Evolutionary conservation across 64 coral and sea anemone genomes (phyloP).

Genomic region (Anthopleura sola): DNA sequence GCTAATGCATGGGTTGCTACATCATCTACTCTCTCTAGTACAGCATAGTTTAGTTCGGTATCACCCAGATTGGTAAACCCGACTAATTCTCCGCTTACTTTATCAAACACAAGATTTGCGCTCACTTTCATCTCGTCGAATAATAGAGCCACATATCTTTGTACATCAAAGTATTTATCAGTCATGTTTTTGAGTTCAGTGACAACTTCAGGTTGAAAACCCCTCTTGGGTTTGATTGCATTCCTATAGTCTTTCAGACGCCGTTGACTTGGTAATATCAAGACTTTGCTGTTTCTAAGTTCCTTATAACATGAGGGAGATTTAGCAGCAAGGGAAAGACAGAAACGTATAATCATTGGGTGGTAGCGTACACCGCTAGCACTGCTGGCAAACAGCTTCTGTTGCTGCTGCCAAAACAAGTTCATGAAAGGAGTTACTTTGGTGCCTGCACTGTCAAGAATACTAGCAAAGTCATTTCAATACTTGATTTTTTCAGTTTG

Average conservation of each 20-base stretch:
- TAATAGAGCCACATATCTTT: too few relatives aligned
- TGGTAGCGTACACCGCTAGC: neutral
- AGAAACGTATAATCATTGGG: conserved; percentile 16
- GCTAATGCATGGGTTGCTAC: too few relatives aligned
- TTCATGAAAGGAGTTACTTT: conserved; percentile 7
- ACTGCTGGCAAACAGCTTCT: neutral
- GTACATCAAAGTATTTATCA: too few relatives aligned
- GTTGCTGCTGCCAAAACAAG: neutral
- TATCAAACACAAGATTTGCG: too few relatives aligned
- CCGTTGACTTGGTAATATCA: conserved; percentile 9
- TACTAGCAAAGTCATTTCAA: conserved; percentile 22
- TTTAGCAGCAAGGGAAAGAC: neutral
- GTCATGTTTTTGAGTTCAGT: neutral
- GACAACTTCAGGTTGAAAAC: neutral
- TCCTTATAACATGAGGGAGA: conserved; percentile 14
- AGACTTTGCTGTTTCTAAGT: neutral
- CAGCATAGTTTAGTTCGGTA: too few relatives aligned
- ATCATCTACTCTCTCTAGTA: too few relatives aligned
- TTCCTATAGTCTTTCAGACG: conserved; percentile 7
- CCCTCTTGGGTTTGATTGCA: conserved; percentile 5
- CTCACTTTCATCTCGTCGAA: too few relatives aligned
- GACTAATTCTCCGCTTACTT: too few relatives aligned
- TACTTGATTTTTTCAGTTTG: conserved; percentile 13
- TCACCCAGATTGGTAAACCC: too few relatives aligned
- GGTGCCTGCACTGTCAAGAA: neutral